Percentiles rank a stretch among this genome's conserved stretches.
phyloP scores from a whole-genome alignment of 2,797 vertebrate species.

The Chaetodon trifasciatus region DNA sequence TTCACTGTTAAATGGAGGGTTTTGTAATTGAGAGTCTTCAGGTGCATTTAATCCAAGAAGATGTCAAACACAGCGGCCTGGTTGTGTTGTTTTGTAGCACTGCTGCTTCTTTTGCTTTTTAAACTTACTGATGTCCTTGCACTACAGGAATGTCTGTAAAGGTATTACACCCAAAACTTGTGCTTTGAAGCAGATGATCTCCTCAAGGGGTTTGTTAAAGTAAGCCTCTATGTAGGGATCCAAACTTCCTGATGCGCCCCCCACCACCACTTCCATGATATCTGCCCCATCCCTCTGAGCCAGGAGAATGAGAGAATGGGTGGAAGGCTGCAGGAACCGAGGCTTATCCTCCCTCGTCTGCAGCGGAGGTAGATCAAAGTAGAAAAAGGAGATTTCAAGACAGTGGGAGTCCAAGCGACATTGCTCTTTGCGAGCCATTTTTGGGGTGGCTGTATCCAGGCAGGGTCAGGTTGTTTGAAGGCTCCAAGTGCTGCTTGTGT shows the following conservation, averaged over 20 bases:
- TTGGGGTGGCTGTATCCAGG: constrained; percentile 54
- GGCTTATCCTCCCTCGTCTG: constrained; percentile 53
- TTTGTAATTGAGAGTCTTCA: constrained; percentile 37
- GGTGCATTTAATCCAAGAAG: constrained; percentile 21
- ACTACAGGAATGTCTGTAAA: constrained; percentile 1
- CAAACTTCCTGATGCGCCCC: constrained; percentile 5
- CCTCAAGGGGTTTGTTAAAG: not conserved
- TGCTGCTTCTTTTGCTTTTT: not conserved
- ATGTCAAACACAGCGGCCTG: constrained; percentile 4
- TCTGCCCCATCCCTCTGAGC: constrained; percentile 21
- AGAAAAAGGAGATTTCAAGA: constrained; percentile 33
- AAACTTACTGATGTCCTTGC: constrained; percentile 8
- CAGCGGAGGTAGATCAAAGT: constrained; percentile 51
- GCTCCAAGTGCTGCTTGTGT: constrained; percentile 57
- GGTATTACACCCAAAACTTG: not conserved
- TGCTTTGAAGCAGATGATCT: constrained; percentile 10
- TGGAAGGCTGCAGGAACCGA: constrained; percentile 29
- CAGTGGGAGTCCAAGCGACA: constrained; percentile 25
- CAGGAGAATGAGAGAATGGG: constrained; percentile 14
- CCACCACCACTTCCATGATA: constrained; percentile 4
- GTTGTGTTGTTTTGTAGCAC: not conserved
- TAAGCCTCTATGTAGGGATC: constrained; percentile 1
- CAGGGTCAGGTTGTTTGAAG: constrained; percentile 64
- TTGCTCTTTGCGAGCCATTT: constrained; percentile 38
- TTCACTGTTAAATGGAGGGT: constrained; percentile 23